These are phyloP conservation scores for Brachirus orientalis DNA, from an alignment of 2,113 vertebrate genomes.

Conservation along the genomic window DNA sequence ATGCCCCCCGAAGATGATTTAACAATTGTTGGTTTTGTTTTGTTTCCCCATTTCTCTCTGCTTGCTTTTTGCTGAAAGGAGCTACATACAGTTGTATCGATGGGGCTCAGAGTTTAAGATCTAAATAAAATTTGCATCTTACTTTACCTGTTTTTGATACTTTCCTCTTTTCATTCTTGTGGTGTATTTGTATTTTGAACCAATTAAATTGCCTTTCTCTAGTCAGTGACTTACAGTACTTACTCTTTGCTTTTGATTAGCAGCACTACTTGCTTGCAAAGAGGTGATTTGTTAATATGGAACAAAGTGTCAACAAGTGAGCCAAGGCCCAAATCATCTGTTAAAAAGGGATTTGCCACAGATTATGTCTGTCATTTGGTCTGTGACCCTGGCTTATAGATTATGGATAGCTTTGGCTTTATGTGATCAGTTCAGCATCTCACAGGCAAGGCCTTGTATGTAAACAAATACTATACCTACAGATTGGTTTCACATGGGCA, in stretches of 20 bases:
- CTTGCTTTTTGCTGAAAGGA: background rate
- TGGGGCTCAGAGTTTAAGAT: background rate
- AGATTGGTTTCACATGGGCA: background rate
- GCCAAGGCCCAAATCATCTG: slow-evolving; percentile 73
- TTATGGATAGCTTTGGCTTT: slow-evolving; percentile 78
- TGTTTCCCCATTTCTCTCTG: background rate
- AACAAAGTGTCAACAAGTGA: slow-evolving; percentile 77
- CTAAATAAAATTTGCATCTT: too few species aligned
- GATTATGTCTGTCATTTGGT: slow-evolving; percentile 74
- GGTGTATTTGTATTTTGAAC: too few species aligned
- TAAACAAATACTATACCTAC: background rate
- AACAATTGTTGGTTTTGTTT: background rate
- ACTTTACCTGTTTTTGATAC: too few species aligned
- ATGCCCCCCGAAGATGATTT: background rate
- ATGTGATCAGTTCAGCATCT: slow-evolving; percentile 68
- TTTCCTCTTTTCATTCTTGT: too few species aligned
- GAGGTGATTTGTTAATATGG: slow-evolving; percentile 70
- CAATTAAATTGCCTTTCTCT: too few species aligned
- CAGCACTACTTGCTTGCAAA: slow-evolving; percentile 26
- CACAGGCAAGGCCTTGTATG: slow-evolving; percentile 17
- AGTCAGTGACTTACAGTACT: slow-evolving; percentile 4
- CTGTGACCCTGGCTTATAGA: slow-evolving; percentile 75
- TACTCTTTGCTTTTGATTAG: slow-evolving; percentile 23
- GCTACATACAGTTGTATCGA: background rate
- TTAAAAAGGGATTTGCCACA: slow-evolving; percentile 68